phyloP scores from a whole-genome alignment of 1,140 invertebrate species.

The Proales similis region DNA sequence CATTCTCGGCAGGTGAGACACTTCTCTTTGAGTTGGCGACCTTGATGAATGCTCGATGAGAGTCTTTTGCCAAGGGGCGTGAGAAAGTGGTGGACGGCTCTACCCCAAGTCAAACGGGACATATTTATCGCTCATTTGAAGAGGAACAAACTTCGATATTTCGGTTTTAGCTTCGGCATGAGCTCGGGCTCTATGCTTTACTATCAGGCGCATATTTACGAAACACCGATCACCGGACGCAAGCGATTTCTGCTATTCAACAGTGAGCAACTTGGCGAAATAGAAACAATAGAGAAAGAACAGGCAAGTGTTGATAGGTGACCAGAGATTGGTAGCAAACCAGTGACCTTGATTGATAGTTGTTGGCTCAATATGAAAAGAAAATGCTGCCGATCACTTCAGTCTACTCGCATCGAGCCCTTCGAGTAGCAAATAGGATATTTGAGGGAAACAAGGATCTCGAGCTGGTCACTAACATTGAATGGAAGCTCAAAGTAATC shows the following conservation, averaged over 20 bases:
- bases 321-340: background rate
- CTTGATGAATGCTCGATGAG: background rate
- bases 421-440: conserved; percentile 47
- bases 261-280: conserved; percentile 52
- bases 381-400: conserved; percentile 48
- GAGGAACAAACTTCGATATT: conserved; percentile 4
- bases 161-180: background rate
- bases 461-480: conserved; percentile 47
- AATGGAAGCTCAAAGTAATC: conserved; percentile 57
- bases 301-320: conserved; percentile 41
- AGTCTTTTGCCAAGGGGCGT: conserved; percentile 17
- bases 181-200: conserved; percentile 43
- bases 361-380: conserved; percentile 44
- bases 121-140: conserved; percentile 13
- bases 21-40: background rate
- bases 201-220: conserved; percentile 55
- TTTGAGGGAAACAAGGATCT: conserved; percentile 55
- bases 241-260: conserved; percentile 57
- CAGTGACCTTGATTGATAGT: conserved; percentile 40
- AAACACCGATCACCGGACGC: conserved; percentile 56
- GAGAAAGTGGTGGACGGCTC: conserved; percentile 25
- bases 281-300: conserved; percentile 51
- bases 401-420: background rate
- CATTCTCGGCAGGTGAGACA: background rate
- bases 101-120: conserved; percentile 15